phyloP scores from a whole-genome alignment of 2,797 vertebrate species.

The Micropoecilia bifurca region DNA sequence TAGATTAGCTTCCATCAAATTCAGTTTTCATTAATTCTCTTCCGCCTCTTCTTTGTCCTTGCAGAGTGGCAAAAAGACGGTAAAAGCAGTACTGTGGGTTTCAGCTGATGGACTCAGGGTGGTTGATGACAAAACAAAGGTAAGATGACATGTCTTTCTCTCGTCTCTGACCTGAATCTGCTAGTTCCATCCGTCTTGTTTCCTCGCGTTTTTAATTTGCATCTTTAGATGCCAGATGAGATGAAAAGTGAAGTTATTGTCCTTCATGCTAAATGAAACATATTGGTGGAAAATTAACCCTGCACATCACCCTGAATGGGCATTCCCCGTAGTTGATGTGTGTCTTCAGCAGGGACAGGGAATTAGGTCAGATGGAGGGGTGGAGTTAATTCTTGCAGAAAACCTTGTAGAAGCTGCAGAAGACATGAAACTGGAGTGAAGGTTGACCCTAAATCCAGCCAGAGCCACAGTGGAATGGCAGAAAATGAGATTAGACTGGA shows the following conservation, averaged over 20 bases:
- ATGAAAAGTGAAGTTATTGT: not conserved
- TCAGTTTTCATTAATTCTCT: not conserved
- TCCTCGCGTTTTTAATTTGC: not conserved
- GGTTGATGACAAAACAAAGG: slow-evolving; percentile 95
- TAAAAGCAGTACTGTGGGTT: slow-evolving; percentile 92
- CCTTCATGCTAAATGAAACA: not conserved
- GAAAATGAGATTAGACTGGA: not conserved
- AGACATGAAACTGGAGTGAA: not conserved
- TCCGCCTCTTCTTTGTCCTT: slow-evolving; percentile 18
- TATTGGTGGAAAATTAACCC: not conserved
- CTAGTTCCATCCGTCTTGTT: not conserved
- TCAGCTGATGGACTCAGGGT: slow-evolving; percentile 92
- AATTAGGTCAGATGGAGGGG: not conserved
- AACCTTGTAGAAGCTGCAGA: not conserved
- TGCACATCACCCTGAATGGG: not conserved
- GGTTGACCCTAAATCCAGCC: not conserved
- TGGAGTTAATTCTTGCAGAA: not conserved
- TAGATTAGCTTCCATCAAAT: not conserved
- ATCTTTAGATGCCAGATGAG: not conserved
- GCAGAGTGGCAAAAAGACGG: slow-evolving; percentile 91
- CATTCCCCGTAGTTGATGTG: not conserved
- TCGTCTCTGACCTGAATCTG: not conserved
- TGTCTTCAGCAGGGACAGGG: not conserved
- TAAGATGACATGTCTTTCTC: slow-evolving; percentile 51
- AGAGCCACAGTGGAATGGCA: not conserved